These are phyloP conservation scores for Mirza zaza DNA, from an alignment of 2,113 vertebrate species.

Conservation along the genomic window DNA sequence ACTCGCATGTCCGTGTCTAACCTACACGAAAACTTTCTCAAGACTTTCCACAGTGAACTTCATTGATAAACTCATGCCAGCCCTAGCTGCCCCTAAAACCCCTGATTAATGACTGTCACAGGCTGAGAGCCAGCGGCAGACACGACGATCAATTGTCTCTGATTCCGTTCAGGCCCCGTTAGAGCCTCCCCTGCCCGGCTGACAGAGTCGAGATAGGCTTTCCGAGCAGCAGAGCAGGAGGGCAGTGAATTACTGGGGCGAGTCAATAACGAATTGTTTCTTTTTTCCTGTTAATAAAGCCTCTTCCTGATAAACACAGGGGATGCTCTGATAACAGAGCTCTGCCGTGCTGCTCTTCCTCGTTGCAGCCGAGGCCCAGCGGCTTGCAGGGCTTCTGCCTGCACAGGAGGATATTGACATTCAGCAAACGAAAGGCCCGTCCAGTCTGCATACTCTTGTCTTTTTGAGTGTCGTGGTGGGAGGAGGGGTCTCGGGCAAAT, in stretches of 20 bases:
- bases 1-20: background rate
- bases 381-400: background rate
- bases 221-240: background rate
- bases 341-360: background rate
- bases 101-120: background rate
- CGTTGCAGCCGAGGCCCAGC: accelerated
- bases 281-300: slow-evolving; percentile 18
- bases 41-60: background rate
- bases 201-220: background rate
- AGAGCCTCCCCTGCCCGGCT: background rate
- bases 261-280: background rate
- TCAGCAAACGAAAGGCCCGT: background rate
- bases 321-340: background rate
- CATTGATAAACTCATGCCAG: background rate
- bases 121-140: background rate
- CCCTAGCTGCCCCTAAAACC: background rate
- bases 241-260: background rate
- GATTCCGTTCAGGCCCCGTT: accelerated
- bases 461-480: background rate
- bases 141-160: background rate
- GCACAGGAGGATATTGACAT: accelerated
- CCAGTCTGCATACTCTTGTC: accelerated
- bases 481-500: no score
- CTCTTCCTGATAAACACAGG: background rate
- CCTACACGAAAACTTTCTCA: background rate